Evolutionary conservation across 2,113 vertebrate genomes (phyloP).

Genomic region (Brachyhypopomus gauderio): DNA sequence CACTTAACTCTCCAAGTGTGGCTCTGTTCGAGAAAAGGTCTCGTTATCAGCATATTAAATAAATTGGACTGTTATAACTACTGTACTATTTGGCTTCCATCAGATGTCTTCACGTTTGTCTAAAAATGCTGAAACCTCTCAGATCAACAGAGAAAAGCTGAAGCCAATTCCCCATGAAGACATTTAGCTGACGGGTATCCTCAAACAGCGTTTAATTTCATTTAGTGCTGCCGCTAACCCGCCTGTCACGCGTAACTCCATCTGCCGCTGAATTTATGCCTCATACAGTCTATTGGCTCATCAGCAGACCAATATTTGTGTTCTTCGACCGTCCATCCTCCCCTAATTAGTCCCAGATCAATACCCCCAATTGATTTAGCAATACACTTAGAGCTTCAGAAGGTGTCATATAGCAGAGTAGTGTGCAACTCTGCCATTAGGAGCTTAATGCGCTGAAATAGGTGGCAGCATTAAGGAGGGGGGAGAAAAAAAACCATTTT

Average conservation of each 20-base stretch:
- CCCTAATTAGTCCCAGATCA: conserved; percentile 80
- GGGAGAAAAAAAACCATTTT: not conserved
- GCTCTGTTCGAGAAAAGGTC: not conserved
- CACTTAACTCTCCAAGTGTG: not conserved
- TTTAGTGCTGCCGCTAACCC: conserved; percentile 52
- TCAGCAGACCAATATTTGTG: conserved; percentile 74
- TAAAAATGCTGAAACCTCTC: conserved; percentile 25
- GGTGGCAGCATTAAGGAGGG: conserved; percentile 43
- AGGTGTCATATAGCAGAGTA: conserved; percentile 69
- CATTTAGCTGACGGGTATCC: conserved; percentile 45
- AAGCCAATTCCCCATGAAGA: conserved; percentile 44
- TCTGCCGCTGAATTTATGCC: conserved; percentile 69
- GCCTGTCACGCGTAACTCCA: conserved; percentile 49
- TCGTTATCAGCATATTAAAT: not conserved
- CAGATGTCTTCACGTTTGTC: not conserved
- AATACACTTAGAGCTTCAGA: conserved; percentile 65
- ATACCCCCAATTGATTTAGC: conserved; percentile 79
- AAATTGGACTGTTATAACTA: not conserved
- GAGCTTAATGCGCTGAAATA: conserved; percentile 64
- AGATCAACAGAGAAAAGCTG: conserved; percentile 14
- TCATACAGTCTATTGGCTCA: conserved; percentile 70
- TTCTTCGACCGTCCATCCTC: conserved; percentile 76
- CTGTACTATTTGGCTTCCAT: not conserved
- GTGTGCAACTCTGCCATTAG: conserved; percentile 65
- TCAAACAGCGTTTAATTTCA: conserved; percentile 53